These are phyloP conservation scores for Picus viridis DNA, from an alignment of 2,797 vertebrate species.

Conservation along the genomic window DNA sequence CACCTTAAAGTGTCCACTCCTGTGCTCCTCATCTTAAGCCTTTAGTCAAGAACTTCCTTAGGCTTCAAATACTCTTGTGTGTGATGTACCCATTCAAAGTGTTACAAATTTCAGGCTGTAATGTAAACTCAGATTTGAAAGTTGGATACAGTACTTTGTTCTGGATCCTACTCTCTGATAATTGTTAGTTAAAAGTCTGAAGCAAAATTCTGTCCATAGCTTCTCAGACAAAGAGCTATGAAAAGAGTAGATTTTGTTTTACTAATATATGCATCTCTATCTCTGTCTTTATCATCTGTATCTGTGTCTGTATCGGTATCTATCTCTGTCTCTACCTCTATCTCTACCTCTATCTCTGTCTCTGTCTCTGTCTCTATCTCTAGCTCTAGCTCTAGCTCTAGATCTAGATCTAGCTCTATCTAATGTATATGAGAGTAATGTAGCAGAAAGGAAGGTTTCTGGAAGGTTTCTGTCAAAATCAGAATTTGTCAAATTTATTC, in stretches of 20 bases:
- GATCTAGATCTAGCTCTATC: no score
- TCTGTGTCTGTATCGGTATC: no score
- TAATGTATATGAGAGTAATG: background rate
- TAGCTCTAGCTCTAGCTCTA: no score
- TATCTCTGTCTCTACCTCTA: no score
- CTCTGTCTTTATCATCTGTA: no score
- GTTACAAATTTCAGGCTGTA: background rate
- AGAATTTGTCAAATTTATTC: background rate
- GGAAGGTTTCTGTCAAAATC: background rate
- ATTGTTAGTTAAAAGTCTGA: background rate
- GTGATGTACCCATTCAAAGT: background rate
- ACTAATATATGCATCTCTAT: background rate
- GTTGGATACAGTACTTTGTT: background rate
- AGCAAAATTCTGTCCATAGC: background rate
- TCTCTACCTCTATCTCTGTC: no score
- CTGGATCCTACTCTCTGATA: background rate
- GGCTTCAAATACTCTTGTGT: background rate
- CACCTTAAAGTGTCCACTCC: background rate
- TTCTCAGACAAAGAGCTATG: background rate
- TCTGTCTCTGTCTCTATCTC: no score
- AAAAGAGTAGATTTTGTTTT: background rate
- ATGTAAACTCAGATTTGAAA: background rate
- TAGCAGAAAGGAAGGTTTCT: background rate
- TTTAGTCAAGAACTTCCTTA: background rate
- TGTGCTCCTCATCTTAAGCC: background rate